These are phyloP conservation scores for Otis tarda DNA, from an alignment of 2,113 vertebrate genomes.

Conservation along the genomic window DNA sequence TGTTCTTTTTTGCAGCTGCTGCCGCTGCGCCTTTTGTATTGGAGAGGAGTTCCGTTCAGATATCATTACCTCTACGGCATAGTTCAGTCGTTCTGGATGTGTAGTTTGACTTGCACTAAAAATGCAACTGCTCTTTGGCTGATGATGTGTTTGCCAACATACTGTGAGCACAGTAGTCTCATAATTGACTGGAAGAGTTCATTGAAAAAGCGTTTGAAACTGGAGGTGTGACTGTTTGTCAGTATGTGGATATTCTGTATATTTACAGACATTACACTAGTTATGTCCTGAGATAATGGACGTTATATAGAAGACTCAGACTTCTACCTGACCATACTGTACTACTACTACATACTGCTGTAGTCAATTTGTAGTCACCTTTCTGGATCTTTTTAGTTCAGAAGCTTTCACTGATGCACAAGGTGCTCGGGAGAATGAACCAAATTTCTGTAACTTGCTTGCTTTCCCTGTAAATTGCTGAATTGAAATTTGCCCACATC, in stretches of 20 bases:
- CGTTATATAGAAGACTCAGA: not conserved
- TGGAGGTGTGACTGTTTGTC: not conserved
- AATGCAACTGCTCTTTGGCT: not conserved
- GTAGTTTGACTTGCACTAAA: not conserved
- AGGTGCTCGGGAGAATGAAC: slow-evolving; percentile 21
- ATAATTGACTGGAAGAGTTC: not conserved
- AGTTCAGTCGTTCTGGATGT: not conserved
- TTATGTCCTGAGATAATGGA: not conserved
- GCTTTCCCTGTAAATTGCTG: not conserved
- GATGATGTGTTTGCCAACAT: not conserved
- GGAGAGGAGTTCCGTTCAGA: slow-evolving; percentile 30
- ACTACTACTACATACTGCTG: not conserved
- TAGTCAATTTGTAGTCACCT: not conserved
- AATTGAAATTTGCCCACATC: not conserved
- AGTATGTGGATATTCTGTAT: not conserved
- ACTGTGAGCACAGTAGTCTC: not conserved
- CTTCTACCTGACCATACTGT: not conserved
- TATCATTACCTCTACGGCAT: slow-evolving; percentile 36
- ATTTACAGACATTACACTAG: not conserved
- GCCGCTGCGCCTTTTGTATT: slow-evolving; percentile 75
- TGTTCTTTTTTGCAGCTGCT: slow-evolving; percentile 89
- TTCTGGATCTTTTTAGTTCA: not conserved
- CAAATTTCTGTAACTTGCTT: not conserved
- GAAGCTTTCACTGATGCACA: not conserved
- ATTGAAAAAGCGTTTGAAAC: not conserved